Base-by-base conservation (phyloP, 2,113 vertebrate genomes). In the Serilophus lunatus region DNA sequence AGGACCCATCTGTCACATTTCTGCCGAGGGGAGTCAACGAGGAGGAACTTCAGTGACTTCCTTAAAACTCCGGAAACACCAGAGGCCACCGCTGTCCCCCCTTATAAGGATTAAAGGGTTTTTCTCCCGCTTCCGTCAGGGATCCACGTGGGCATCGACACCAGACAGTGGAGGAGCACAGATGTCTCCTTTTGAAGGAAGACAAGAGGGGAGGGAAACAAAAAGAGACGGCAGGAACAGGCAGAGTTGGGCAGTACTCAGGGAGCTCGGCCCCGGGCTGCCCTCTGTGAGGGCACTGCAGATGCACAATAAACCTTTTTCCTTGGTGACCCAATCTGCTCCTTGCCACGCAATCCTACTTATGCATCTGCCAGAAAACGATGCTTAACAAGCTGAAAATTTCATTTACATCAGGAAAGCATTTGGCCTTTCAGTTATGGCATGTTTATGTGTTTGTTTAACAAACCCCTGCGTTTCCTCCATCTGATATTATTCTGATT, bases 1-100 rank as follows among this genome's bases (percentile, higher is more conserved):
- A 97, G 96, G 96, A 74, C 86, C 95, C 71, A 93, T 94, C 83
- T 81, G 92, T 63, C 81, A 90, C 91, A 96, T 93, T 92, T 97
- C 94, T 97, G 92, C 20, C 7, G 95, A 95, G 95, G 44, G 12
- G 53, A 97, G 64, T 87, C 74, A 85, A 35, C 24, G 1, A 95
- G 63, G 61, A 61, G 94, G 92, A 96, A 96, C 90, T 88, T 75
- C 33, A 87, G 83, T 3, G 23, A 94, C 94, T 96, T 90, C 94
- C 93, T 76, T n/a, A 88, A 88, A 96, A 61, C 56, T 77, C 19
- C 42, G 86, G 74, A 96, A 87, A 33, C 72, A 59, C 12, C 76
- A 20, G 59, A 70, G 51, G 91, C 85, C 59, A 26, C n/a, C 7
- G 1, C 25, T 1, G 0, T 15, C 28, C 15, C 69, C 86, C 65